Base-by-base conservation (phyloP, 2,888 invertebrate species). In the Bruchidius siliquastri region DNA sequence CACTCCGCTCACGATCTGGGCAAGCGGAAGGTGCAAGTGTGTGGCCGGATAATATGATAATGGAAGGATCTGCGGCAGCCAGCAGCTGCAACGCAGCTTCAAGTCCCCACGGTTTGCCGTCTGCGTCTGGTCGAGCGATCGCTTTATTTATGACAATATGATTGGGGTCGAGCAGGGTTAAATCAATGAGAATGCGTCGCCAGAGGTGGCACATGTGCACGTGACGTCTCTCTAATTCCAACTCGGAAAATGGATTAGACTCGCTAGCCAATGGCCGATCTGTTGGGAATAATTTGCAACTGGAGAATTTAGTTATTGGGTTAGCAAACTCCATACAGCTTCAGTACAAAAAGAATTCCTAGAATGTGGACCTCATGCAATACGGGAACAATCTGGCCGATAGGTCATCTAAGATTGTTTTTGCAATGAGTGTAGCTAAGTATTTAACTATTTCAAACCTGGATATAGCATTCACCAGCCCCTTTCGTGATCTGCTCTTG, bases 161-260 rank as follows among this genome's bases (percentile, higher is more conserved):
- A 80, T 80, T 79, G 81, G 80, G 81, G 81, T 81, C 81, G 80
- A 75, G 74, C 77, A 77, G 79, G 80, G 81, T 81, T 82, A 81
- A 82, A 81, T 81, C 81, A 81, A 82, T 82, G 82, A 79, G 77
- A 77, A 77, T 69, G 75, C 77, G 78, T 76, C 79, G 49, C 49
- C 49, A 49, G 49, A 49, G 49, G 49, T 49, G 49, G 49, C 49
- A 49, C 49, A 49, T 49, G 49, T 49, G 49, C 49, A 13, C 49
- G 49, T 13, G 49, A 49, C 49, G 18, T 49, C 49, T 49, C 49
- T 13, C 49, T 49, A 49, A 49, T 49, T 49, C 49, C 49, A 4
- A 13, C 49, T 49, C 49, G 49, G 49, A 49, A 49, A 49, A 49
- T 18, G 49, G 49, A 49, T 49, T 49, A 49, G 49, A 49, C 49